A percentile compares a stretch with the other conserved stretches of the same genome.
phyloP scores from a whole-genome alignment of 2,797 vertebrate species.

The Australoheros facetus region DNA sequence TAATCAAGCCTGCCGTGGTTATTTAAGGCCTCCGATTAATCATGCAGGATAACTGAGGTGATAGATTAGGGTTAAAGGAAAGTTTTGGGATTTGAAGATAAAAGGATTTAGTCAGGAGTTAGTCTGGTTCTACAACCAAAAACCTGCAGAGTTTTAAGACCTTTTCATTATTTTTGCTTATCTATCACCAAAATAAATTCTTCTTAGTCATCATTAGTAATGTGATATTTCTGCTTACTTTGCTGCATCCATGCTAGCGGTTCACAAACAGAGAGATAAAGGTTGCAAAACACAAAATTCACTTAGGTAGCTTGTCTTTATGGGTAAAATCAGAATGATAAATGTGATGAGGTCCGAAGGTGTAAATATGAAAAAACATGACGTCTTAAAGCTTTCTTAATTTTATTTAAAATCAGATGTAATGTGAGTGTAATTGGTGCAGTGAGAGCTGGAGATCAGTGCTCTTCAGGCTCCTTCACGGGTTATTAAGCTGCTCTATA shows the following conservation, averaged over 20 bases:
- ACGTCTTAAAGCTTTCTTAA: slow-evolving; percentile 53
- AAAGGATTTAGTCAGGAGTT: slow-evolving; percentile 53
- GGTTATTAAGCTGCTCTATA: slow-evolving; percentile 75
- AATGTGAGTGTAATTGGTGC: slow-evolving; percentile 64
- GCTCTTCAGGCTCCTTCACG: slow-evolving; percentile 75
- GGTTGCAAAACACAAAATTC: slow-evolving; percentile 26
- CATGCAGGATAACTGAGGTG: slow-evolving; percentile 74
- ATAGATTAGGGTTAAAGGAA: slow-evolving; percentile 83
- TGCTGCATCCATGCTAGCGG: slow-evolving; percentile 8
- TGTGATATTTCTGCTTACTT: slow-evolving; percentile 37
- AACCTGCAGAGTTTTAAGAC: slow-evolving; percentile 11
- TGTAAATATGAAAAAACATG: slow-evolving; percentile 68
- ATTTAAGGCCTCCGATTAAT: slow-evolving; percentile 81
- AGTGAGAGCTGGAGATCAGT: slow-evolving; percentile 48
- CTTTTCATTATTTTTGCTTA: slow-evolving; percentile 6
- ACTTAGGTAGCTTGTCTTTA: slow-evolving; percentile 32
- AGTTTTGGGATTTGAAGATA: slow-evolving; percentile 68
- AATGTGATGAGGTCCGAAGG: slow-evolving; percentile 7
- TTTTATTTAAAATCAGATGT: slow-evolving; percentile 73
- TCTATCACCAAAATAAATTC: slow-evolving; percentile 26
- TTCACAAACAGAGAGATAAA: slow-evolving; percentile 37
- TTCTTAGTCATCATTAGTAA: slow-evolving; percentile 30
- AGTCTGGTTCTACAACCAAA: slow-evolving; percentile 27
- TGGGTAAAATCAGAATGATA: slow-evolving; percentile 47
- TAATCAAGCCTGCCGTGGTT: slow-evolving; percentile 76